Percentiles rank a stretch among this genome's conserved stretches.
These are phyloP conservation scores for Teinopalpus imperialis DNA, from an alignment of 2,888 invertebrate genomes.

Conservation along the genomic window DNA sequence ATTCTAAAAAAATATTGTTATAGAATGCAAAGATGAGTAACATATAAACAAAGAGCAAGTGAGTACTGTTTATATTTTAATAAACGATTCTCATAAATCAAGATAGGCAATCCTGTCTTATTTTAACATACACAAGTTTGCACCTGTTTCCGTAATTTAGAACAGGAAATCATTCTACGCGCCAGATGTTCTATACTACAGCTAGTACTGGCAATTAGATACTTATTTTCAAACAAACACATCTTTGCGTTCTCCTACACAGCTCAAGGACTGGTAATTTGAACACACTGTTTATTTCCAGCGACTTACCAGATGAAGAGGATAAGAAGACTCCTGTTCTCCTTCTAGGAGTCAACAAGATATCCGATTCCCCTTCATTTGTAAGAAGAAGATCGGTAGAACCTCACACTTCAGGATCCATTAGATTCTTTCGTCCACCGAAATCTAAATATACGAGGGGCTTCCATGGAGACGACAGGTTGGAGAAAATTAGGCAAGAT, in stretches of 20 bases:
- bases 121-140: slow-evolving; percentile 2
- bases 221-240: slow-evolving; percentile 7
- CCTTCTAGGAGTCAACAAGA: slow-evolving; percentile 83
- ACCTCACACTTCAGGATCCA: slow-evolving; percentile 62
- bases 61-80: too few species aligned
- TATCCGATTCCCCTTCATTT: slow-evolving; percentile 68
- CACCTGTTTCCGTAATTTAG: not conserved
- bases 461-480: slow-evolving; percentile 68
- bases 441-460: slow-evolving; percentile 74
- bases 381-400: slow-evolving; percentile 66
- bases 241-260: slow-evolving; percentile 14
- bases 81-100: slow-evolving; percentile 1
- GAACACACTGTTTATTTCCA: slow-evolving; percentile 50
- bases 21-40: slow-evolving; percentile 14
- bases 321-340: slow-evolving; percentile 83
- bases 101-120: too few species aligned
- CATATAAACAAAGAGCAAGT: too few species aligned
- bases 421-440: slow-evolving; percentile 70
- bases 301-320: slow-evolving; percentile 83
- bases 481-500: slow-evolving; percentile 73
- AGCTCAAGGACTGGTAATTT: slow-evolving; percentile 2
- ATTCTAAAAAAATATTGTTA: too few species aligned
- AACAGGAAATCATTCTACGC: not conserved
- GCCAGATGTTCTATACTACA: slow-evolving; percentile 5
- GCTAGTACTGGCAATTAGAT: too few species aligned